These are phyloP conservation scores for Blastomussa wellsi DNA, from an alignment of 92 coral and sea anemone species.

Conservation along the genomic window DNA sequence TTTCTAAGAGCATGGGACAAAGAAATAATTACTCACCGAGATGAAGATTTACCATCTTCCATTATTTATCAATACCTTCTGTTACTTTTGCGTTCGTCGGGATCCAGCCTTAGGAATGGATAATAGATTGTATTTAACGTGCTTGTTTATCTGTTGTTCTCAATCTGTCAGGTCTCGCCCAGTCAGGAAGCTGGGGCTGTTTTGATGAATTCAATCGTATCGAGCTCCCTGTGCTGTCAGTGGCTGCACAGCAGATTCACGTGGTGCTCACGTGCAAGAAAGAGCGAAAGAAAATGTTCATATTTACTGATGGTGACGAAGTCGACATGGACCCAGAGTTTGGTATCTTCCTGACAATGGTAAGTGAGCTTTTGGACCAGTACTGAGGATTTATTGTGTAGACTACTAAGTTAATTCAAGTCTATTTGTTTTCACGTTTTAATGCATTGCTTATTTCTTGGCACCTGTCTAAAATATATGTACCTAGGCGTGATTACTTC, in stretches of 20 bases:
- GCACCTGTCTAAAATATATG: background rate
- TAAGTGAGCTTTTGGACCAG: slow-evolving; percentile 3
- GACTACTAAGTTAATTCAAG: background rate
- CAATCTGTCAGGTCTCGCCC: slow-evolving; percentile 78
- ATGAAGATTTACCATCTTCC: too few species aligned
- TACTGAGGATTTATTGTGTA: background rate
- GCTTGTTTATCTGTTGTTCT: background rate
- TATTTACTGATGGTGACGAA: slow-evolving; percentile 97
- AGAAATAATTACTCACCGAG: too few species aligned
- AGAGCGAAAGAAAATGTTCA: slow-evolving; percentile 85
- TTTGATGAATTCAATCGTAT: slow-evolving; percentile 99
- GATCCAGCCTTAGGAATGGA: too few species aligned
- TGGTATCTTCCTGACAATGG: slow-evolving; percentile 99
- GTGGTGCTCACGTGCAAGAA: slow-evolving; percentile 97
- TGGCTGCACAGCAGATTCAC: slow-evolving; percentile 99
- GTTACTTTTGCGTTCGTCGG: too few species aligned
- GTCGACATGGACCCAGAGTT: slow-evolving; percentile 98
- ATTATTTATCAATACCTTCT: too few species aligned
- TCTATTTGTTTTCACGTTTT: background rate
- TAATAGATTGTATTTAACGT: too few species aligned
- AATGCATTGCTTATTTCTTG: background rate
- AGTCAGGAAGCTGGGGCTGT: slow-evolving; percentile 99
- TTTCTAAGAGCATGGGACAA: too few species aligned
- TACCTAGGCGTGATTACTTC: background rate
- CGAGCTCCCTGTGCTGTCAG: slow-evolving; percentile 98